Base-by-base conservation (phyloP, 92 coral and sea anemone species). In the Epizoanthus rinbou region DNA sequence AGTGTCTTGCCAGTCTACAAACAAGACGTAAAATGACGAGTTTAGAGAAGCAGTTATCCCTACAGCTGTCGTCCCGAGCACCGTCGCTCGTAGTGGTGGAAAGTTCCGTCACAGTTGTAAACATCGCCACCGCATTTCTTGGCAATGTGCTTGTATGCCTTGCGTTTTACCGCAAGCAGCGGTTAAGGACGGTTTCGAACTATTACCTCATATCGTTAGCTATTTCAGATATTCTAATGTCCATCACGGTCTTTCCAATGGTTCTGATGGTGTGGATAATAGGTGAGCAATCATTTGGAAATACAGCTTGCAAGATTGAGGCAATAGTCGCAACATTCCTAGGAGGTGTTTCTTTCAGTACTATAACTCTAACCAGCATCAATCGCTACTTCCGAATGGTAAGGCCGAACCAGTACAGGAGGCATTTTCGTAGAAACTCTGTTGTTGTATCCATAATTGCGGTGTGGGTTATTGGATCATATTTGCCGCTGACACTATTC, bases 91-190 rank as follows among this genome's bases (percentile, higher is more conserved):
- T 21, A 25, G 35, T 45, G 28, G 4, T 71, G 43, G 76, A 71
- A 71, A 71, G 76, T 18, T 71, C 76, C 7, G 57, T 71, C 28
- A 71, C 76, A 0, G 76, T 47, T 71, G 31, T 71, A 9, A 71
- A 71, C 33, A 71, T 71, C 5, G 19, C 22, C 57, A 35, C 76
- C 8, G 76, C 76, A 7, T 8, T 71, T 21, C 57, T 71, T 39
- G 76, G 76, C 28, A 71, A 71, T 31, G 28, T 71, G 45, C 57
- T 71, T 10, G 76, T 71, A 45, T 71, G 76, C 8, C 7, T 71
- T 6, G 76, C 76, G 45, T 53, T 71, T n/a, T 71, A 71, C 33
- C 76, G 76, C n/a, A 71, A 39, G 45, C 76, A 71, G n/a, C 57
- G 76, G 8, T 31, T 71, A 25, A 41, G 76, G 41, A 43, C 76